phyloP scores from a whole-genome alignment of 1,140 invertebrate species.

The Drosophila pachea region DNA sequence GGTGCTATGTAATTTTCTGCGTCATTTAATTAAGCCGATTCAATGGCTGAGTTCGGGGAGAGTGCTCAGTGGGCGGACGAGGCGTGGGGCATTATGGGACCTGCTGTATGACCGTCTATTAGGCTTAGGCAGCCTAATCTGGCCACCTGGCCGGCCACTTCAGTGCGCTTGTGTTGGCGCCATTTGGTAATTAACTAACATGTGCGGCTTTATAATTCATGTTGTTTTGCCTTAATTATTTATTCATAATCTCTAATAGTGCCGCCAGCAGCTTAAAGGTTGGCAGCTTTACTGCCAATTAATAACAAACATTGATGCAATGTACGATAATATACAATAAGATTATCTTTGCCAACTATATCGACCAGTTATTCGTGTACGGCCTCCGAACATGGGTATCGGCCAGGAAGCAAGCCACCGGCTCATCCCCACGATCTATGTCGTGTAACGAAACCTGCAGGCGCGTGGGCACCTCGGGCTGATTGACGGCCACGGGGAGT shows the following conservation, averaged over 20 bases:
- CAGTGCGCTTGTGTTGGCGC: slow-evolving; percentile 4
- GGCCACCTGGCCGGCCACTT: not conserved
- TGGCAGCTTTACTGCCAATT: slow-evolving; percentile 42
- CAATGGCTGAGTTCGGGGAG: slow-evolving; percentile 25
- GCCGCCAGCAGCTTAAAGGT: slow-evolving; percentile 42
- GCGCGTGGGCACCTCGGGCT: slow-evolving; percentile 62
- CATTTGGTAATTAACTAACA: slow-evolving; percentile 58
- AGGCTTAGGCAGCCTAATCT: slow-evolving; percentile 42
- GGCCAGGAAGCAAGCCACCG: slow-evolving; percentile 63
- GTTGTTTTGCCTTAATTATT: slow-evolving; percentile 70
- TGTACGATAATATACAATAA: slow-evolving; percentile 34
- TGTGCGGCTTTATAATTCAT: slow-evolving; percentile 59
- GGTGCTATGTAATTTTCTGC: slow-evolving; percentile 76
- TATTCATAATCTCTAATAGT: slow-evolving; percentile 73
- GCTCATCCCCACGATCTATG: slow-evolving; percentile 17
- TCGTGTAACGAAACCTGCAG: slow-evolving; percentile 59
- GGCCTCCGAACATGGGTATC: slow-evolving; percentile 59
- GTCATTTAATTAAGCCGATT: slow-evolving; percentile 78
- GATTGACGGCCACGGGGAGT: slow-evolving; percentile 44
- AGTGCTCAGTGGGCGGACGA: not conserved
- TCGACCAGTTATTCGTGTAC: not conserved
- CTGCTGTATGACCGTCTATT: not conserved
- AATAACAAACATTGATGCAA: slow-evolving; percentile 75
- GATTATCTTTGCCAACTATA: not conserved
- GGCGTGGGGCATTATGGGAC: not conserved